Base-by-base conservation (phyloP, 92 coral and sea anemone species). In the Porites rus region DNA sequence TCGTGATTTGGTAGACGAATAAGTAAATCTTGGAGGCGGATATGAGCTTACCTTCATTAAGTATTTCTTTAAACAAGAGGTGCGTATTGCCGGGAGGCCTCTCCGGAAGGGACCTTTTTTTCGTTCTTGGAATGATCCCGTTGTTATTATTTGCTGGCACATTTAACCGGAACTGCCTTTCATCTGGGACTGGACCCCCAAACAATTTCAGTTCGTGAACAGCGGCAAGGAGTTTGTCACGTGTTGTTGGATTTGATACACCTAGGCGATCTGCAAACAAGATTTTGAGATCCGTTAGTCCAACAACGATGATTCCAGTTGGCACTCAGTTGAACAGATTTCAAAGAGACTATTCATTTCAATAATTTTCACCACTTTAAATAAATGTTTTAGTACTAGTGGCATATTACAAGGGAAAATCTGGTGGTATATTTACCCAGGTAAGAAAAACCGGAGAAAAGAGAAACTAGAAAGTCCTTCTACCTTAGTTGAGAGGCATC, bases 201-300 rank as follows among this genome's bases (percentile, higher is more conserved):
- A 89, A 91, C 62, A 92, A 60, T 64, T 91, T 75, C 11, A 92
- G 87, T 74, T 92, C 95, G 46, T 89, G 84, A 69, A 92, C 88
- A 17, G 95, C 93, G 4, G 93, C 64, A 1, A 92, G 84, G 2
- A 92, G 81, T 51, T 91, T 89, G 76, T 92, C 93, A 72, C 95
- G 89, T 64, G 86, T 80, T 38, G 93, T 74, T 25, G 93, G 95
- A 69, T 89, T 91, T 21, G 84, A 79, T n/a, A 88, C 65, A 4
- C 91, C 91, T 18, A 82, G 86, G 54, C 65, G 87, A 89, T 92
- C 95, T 92, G 91, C 10, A 81, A 70, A 72, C 7, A 11, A 56
- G 6, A 38, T 38, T 38, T 56, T 56, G 61, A 56, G 61, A 10
- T 11, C 61, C 13, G 61, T 56, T 2, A 56, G 11, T 56, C 46